These are phyloP conservation scores for Phenacoccus solenopsis DNA, from an alignment of 1,140 invertebrate species.

Conservation along the genomic window DNA sequence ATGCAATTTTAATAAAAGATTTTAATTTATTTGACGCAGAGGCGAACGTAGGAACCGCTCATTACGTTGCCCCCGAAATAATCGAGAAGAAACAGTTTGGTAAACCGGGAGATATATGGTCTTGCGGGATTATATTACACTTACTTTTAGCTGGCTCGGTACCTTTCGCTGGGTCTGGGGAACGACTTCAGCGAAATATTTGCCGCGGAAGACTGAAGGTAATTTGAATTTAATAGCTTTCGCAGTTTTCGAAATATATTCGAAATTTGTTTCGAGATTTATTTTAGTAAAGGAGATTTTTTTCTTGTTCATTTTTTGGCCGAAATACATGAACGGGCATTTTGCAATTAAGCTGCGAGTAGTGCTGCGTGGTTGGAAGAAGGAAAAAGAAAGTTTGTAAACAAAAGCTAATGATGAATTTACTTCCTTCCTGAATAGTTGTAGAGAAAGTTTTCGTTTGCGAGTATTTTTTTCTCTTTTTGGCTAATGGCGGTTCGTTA, in stretches of 20 bases:
- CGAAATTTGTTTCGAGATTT: not conserved
- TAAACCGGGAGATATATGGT: constrained; percentile 95
- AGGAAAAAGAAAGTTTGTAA: no score
- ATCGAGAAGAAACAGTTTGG: constrained; percentile 81
- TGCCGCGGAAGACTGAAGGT: constrained; percentile 72
- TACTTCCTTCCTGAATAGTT: no score
- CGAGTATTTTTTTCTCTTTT: no score
- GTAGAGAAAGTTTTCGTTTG: no score
- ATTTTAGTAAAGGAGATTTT: no score
- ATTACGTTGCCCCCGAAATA: constrained; percentile 96
- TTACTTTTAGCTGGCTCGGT: constrained; percentile 83
- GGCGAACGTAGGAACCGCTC: constrained; percentile 87
- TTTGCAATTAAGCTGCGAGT: no score
- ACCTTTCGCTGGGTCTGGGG: constrained; percentile 87
- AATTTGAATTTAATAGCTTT: constrained; percentile 22
- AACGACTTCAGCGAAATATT: constrained; percentile 80
- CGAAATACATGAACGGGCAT: no score
- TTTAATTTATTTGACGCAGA: constrained; percentile 23
- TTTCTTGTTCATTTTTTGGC: no score
- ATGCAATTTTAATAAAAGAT: not conserved
- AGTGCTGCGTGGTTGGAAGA: no score
- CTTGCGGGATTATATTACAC: constrained; percentile 86
- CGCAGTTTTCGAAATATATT: constrained; percentile 30
- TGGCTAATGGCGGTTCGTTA: no score
- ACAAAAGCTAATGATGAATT: no score